Base-by-base conservation (phyloP, 1,140 invertebrate genomes). In the Brevipalpus yothersi region DNA sequence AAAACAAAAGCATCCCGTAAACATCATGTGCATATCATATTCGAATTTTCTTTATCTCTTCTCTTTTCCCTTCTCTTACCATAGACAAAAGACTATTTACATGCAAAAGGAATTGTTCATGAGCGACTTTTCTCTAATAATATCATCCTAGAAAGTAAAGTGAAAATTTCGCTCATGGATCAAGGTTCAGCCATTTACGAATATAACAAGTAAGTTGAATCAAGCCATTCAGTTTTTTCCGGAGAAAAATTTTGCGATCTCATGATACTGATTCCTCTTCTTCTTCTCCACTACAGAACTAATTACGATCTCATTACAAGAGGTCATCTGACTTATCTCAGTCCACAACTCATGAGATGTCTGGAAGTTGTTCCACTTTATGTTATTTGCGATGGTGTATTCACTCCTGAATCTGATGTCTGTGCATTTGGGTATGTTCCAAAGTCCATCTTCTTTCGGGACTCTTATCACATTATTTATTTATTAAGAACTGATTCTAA, bases 121-220 rank as follows among this genome's bases (percentile, higher is more conserved):
- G 97, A 97, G 73, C 92, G 98, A 76, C 76, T 99, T 65, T 93
- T 94, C 71, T 92, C 85, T 59, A 97, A 96, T 74, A 99, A 99
- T 72, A 92, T 99, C 66, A 99, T 99, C 74, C 75, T 97, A 60
- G 91, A 96, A 73, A 92, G 87, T 72, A 69, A 71, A 63, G 73
- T 73, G 21, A 71, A 72, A 64, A 65, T 75, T 31, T 73, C 69
- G 55, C 68, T 74, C 9, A 67, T 75, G 61, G 73, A 75, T 62
- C 72, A 72, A 60, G 69, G 69, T 12, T 68, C 73, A 60, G 63
- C 67, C 0, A 68, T 70, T 56, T 60, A 58, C 11, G n/a, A 53
- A 11, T 53, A 60, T 12, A 61, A 66, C 40, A 60, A 62, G 67
- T 66, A 63, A 23, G 12, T 2, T 47, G 11, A 42, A 53, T n/a